Evolutionary conservation across 2,113 vertebrate genomes (phyloP).

Genomic region (Typhlomys cinereus): DNA sequence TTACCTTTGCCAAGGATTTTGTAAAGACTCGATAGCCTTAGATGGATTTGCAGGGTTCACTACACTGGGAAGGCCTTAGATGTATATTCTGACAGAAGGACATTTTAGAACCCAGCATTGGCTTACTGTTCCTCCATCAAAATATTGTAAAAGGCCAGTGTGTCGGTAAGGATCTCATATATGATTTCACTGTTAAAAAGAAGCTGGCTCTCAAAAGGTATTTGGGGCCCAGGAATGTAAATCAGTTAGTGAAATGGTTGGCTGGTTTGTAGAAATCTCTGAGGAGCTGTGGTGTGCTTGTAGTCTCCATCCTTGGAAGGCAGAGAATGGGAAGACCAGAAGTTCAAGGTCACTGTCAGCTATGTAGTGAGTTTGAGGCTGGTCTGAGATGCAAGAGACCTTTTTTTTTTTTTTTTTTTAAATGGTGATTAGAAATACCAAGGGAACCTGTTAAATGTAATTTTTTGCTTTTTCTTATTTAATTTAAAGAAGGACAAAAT

Average conservation of each 20-base stretch:
- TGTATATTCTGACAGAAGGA: neutral
- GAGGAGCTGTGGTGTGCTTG: too few relatives aligned
- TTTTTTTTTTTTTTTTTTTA: too few relatives aligned
- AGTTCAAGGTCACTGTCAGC: neutral
- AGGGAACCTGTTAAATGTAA: neutral
- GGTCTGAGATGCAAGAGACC: neutral
- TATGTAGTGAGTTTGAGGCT: neutral
- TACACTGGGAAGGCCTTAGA: constrained; percentile 18
- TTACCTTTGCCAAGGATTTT: neutral
- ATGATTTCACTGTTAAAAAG: neutral
- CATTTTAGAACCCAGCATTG: constrained; percentile 40
- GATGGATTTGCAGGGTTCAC: neutral
- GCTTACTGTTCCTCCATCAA: neutral
- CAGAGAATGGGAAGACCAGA: neutral
- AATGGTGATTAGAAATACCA: too few relatives aligned
- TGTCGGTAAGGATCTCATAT: neutral
- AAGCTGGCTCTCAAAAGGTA: neutral
- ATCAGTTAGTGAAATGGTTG: neutral
- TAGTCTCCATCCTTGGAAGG: neutral
- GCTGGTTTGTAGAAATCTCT: too few relatives aligned
- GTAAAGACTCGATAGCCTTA: neutral
- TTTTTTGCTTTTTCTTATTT: neutral
- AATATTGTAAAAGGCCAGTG: neutral
- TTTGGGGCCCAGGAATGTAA: neutral
- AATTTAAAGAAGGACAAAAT: neutral